phyloP scores from a whole-genome alignment of 2,888 invertebrate species.

The Leucoptera coffeella region DNA sequence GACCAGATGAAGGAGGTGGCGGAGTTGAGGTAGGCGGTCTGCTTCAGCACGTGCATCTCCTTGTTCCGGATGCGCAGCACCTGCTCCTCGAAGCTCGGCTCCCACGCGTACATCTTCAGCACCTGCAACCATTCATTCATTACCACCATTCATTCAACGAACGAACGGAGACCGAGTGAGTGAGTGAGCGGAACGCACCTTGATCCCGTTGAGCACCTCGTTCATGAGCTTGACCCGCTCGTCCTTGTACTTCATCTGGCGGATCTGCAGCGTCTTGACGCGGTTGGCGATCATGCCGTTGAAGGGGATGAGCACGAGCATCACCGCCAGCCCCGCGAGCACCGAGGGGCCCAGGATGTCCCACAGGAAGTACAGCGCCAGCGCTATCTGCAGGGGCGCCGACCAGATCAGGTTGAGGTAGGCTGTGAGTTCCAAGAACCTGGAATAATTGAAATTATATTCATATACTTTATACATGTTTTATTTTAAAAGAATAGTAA shows the following conservation, averaged over 20 bases:
- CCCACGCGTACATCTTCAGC: conserved; percentile 92
- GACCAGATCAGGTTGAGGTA: conserved; percentile 90
- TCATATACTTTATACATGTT: no score
- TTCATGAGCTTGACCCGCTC: conserved; percentile 90
- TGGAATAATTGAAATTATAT: no score
- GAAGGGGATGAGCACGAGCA: conserved; percentile 88
- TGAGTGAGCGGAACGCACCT: conserved; percentile 83
- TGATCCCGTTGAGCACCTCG: conserved; percentile 88
- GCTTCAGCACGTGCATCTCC: conserved; percentile 82
- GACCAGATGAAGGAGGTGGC: conserved; percentile 91
- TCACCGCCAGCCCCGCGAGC: conserved; percentile 86
- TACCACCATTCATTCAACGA: conserved; percentile 10
- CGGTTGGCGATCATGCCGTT: conserved; percentile 81
- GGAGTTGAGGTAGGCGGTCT: conserved; percentile 84
- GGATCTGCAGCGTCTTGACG: conserved; percentile 72
- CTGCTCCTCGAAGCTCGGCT: conserved; percentile 85
- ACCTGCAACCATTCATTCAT: conserved; percentile 41
- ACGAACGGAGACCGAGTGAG: conserved; percentile 95
- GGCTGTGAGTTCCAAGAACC: conserved; percentile 76
- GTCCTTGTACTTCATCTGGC: conserved; percentile 92
- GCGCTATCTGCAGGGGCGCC: conserved; percentile 79
- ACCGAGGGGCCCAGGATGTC: conserved; percentile 80
- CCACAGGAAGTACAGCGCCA: conserved; percentile 83
- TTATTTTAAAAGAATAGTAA: no score
- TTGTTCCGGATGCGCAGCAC: conserved; percentile 79